Evolutionary conservation across 1,140 invertebrate genomes (phyloP), one percentile per base, ranked within the genome.

Genomic region (Heliothis virescens): DNA sequence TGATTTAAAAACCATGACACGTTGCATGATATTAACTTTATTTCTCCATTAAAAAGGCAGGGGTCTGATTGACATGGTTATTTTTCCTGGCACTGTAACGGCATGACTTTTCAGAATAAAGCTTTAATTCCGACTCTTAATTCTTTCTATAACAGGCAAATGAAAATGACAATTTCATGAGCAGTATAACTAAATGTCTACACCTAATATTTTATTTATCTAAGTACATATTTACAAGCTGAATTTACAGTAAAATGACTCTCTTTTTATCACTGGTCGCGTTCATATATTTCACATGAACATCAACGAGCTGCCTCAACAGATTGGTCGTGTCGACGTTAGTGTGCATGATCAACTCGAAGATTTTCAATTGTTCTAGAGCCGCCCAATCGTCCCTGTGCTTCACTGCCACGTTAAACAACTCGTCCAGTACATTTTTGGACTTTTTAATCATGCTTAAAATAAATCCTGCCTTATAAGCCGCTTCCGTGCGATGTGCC

Each of bases 291-390:
- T 89, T 83, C 0, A 91, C 55, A 67, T 92, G 90, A 15, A 91
- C 83, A 52, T 94, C 90, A 1, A 94, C 82, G 2, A 94, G 80
- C 57, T 94, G 92, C 13, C 89, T 79, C 7, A 93, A 86, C n/a
- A 94, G 77, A 63, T 94, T 90, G 0, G 86, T 90, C 0, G 89
- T 92, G 26, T 94, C 92, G 0, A 94, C 91, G 65, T 93, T 94
- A 0, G 91, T 90, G 18, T 93, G 91, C 1, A 94, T 89, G 10
- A 94, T 90, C 11, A 91, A 69, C 67, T 94, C 92, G 67, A 92
- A 94, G n/a, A 92, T 87, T 53, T 91, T 92, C 79, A 94, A 71
- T 63, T 92, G 90, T 73, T 94, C 90, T 50, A 92, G 55, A 3
- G 91, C 90, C 69, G 90, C 91, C 89, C 90, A 94, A 57, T 91